Percentiles rank a stretch among this genome's conserved stretches.
These are phyloP conservation scores for Adrianichthys oophorus DNA, from an alignment of 2,797 vertebrate genomes.

Conservation along the genomic window DNA sequence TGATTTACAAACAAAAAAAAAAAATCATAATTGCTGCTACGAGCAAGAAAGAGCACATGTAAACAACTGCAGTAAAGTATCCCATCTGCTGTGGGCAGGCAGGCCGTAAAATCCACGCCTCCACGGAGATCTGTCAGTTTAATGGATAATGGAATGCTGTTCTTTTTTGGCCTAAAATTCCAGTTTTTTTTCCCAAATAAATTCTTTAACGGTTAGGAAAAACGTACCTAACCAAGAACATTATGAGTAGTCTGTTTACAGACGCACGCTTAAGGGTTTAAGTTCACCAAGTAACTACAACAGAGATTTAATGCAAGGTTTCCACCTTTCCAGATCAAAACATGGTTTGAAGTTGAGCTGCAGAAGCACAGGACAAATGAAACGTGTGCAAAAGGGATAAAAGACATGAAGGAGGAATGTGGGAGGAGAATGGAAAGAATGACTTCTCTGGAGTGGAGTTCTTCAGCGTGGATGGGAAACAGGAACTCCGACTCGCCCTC, in stretches of 20 bases:
- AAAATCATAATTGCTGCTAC: slow-evolving; percentile 50
- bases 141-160: slow-evolving; percentile 58
- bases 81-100: slow-evolving; percentile 71
- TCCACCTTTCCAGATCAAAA: slow-evolving; percentile 15
- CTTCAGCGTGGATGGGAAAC: slow-evolving; percentile 89
- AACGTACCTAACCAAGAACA: background rate
- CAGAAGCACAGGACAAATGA: background rate
- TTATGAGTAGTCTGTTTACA: no score
- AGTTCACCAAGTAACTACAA: no score
- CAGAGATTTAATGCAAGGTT: no score
- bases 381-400: background rate
- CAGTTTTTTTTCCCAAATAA: slow-evolving; percentile 43
- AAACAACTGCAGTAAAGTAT: slow-evolving; percentile 72
- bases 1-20: slow-evolving; percentile 38
- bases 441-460: slow-evolving; percentile 93
- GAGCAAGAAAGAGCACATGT: slow-evolving; percentile 66
- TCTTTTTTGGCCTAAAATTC: slow-evolving; percentile 39
- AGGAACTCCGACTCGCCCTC: slow-evolving; percentile 93
- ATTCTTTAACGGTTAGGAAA: slow-evolving; percentile 18
- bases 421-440: slow-evolving; percentile 3
- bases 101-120: slow-evolving; percentile 59
- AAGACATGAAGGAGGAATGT: slow-evolving; percentile 12
- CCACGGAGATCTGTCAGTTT: slow-evolving; percentile 70
- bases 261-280: background rate
- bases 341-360: slow-evolving; percentile 14